Evolutionary conservation across 2,113 vertebrate genomes (phyloP).

Genomic region (Sturnus vulgaris): DNA sequence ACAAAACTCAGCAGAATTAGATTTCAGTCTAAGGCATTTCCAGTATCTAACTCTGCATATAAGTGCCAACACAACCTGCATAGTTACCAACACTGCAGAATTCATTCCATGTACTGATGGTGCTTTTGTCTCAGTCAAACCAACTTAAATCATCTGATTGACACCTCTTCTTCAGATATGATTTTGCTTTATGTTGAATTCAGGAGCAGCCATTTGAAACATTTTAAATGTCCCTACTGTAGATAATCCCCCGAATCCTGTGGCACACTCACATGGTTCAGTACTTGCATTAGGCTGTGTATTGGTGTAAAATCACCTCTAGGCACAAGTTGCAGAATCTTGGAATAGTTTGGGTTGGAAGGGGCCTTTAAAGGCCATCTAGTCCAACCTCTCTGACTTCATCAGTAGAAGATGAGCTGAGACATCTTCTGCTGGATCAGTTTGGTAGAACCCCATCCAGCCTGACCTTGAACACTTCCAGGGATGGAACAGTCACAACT

Average conservation of each 20-base stretch:
- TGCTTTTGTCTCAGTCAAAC: not conserved
- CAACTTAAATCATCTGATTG: not conserved
- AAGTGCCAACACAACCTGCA: not conserved
- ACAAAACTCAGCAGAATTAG: not conserved
- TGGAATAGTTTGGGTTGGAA: not conserved
- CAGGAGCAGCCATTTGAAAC: not conserved
- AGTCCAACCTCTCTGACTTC: not conserved
- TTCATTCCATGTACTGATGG: not conserved
- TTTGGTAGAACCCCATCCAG: not conserved
- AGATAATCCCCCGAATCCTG: not conserved
- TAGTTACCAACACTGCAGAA: not conserved
- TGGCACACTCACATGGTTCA: not conserved
- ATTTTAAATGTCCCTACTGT: not conserved
- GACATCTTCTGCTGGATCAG: not conserved
- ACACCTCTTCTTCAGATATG: not conserved
- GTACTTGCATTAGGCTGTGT: not conserved
- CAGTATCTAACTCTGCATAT: accelerated
- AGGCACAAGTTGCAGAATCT: not conserved
- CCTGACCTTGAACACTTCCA: not conserved
- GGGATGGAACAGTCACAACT: not conserved
- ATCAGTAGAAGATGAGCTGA: not conserved
- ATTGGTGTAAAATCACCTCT: not conserved
- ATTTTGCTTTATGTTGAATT: not conserved
- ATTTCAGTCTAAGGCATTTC: not conserved
- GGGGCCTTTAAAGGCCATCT: not conserved